phyloP scores from a whole-genome alignment of 2,113 vertebrate genomes.

The Callionymus lyra region DNA sequence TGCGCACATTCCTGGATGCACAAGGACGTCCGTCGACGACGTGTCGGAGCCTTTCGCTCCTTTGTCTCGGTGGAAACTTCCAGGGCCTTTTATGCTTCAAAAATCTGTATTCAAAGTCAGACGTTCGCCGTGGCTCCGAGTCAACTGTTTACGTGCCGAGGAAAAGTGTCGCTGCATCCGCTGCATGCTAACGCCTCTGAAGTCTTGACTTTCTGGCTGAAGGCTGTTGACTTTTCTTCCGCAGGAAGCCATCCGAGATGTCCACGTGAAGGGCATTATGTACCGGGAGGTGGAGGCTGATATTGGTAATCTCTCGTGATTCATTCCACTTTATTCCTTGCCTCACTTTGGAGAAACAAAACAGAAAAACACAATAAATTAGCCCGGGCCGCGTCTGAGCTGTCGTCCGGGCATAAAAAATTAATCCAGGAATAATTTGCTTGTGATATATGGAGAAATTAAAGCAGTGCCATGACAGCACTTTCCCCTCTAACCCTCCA shows the following conservation, averaged over 20 bases:
- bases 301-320: slow-evolving; percentile 72
- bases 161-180: slow-evolving; percentile 23
- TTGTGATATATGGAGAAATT: slow-evolving; percentile 7
- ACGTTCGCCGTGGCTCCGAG: slow-evolving; percentile 27
- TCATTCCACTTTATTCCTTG: slow-evolving; percentile 6
- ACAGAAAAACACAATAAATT: not conserved
- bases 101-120: slow-evolving; percentile 41
- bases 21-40: slow-evolving; percentile 5
- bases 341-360: not conserved
- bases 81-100: slow-evolving; percentile 20
- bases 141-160: slow-evolving; percentile 25
- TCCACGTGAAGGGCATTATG: slow-evolving; percentile 94
- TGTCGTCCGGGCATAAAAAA: slow-evolving; percentile 6
- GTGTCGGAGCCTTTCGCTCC: slow-evolving; percentile 11
- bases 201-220: slow-evolving; percentile 23
- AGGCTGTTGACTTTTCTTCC: slow-evolving; percentile 21
- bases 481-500: not conserved
- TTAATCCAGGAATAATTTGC: slow-evolving; percentile 4
- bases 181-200: slow-evolving; percentile 36
- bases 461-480: not conserved
- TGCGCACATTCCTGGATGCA: slow-evolving; percentile 4
- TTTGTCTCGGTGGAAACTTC: slow-evolving; percentile 27
- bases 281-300: slow-evolving; percentile 92
- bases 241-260: slow-evolving; percentile 90
- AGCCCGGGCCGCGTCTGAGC: not conserved